A percentile compares a stretch with the other conserved stretches of the same genome.
These are phyloP conservation scores for Mustela lutreola DNA, from an alignment of 2,113 vertebrate species.

Conservation along the genomic window DNA sequence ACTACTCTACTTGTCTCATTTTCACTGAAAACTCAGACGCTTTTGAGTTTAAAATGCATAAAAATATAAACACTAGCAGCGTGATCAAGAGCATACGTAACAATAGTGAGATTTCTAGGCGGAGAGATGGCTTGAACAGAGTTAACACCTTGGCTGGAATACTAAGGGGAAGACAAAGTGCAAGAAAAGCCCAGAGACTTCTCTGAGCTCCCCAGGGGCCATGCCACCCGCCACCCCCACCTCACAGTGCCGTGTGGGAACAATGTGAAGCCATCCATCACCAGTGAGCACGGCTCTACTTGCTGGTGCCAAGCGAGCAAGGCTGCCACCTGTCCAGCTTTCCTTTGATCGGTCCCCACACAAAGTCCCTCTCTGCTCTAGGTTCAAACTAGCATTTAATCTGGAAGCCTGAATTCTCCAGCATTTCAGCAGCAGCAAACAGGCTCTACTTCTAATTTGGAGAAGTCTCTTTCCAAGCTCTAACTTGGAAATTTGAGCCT, in stretches of 20 bases:
- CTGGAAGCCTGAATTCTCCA: neutral
- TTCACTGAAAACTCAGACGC: neutral
- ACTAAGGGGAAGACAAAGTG: neutral
- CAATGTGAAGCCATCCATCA: constrained; percentile 36
- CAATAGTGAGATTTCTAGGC: neutral
- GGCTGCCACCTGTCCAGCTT: neutral
- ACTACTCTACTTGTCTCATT: neutral
- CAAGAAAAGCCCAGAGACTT: neutral
- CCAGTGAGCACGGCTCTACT: neutral
- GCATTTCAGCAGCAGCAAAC: neutral
- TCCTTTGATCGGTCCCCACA: neutral
- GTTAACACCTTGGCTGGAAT: neutral
- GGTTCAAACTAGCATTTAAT: neutral
- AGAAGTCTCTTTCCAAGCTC: neutral
- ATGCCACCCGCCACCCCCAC: accelerated
- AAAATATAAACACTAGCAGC: neutral
- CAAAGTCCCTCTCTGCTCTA: neutral
- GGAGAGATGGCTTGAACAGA: neutral
- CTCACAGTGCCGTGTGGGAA: accelerated
- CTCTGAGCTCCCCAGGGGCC: neutral
- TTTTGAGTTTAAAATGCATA: neutral
- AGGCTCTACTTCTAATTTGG: too few relatives aligned
- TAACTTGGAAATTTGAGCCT: neutral
- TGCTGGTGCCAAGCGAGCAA: neutral
- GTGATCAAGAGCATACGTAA: neutral